These are phyloP conservation scores for Chrysochloris asiatica DNA, from an alignment of 2,113 vertebrate species.

Conservation along the genomic window DNA sequence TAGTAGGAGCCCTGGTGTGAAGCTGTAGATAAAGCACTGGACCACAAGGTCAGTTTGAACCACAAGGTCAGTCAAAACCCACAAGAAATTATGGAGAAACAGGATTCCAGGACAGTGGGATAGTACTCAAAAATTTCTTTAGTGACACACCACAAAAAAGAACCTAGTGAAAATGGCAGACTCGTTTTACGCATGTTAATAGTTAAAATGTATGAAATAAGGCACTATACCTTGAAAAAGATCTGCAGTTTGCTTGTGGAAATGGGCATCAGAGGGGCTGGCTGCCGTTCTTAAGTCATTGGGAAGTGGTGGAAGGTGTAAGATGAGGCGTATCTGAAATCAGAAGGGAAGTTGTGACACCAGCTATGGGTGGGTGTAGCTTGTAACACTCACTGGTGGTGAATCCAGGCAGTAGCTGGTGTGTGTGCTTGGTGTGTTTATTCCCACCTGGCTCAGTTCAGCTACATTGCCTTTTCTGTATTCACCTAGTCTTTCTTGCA, in stretches of 20 bases:
- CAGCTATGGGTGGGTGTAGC: background rate
- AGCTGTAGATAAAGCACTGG: no score
- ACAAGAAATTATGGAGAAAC: background rate
- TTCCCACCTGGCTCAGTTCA: background rate
- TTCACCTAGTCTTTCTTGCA: background rate
- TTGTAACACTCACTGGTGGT: accelerated
- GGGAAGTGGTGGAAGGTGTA: background rate
- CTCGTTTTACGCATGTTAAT: background rate
- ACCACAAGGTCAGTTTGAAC: no score
- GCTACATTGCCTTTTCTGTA: background rate
- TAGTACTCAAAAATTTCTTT: background rate
- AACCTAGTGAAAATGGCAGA: background rate
- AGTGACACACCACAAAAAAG: background rate
- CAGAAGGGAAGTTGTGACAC: background rate
- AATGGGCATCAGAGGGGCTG: background rate
- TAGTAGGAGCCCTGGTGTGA: background rate
- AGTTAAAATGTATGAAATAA: background rate
- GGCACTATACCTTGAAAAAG: background rate
- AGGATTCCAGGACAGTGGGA: background rate
- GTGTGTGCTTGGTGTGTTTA: background rate
- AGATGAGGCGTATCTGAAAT: background rate
- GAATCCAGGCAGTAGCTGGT: background rate
- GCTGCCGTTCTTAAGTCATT: background rate
- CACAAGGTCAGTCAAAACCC: background rate
- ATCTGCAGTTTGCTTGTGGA: background rate